phyloP scores from a whole-genome alignment of 2,113 vertebrate species.

The Lepus timidus region DNA sequence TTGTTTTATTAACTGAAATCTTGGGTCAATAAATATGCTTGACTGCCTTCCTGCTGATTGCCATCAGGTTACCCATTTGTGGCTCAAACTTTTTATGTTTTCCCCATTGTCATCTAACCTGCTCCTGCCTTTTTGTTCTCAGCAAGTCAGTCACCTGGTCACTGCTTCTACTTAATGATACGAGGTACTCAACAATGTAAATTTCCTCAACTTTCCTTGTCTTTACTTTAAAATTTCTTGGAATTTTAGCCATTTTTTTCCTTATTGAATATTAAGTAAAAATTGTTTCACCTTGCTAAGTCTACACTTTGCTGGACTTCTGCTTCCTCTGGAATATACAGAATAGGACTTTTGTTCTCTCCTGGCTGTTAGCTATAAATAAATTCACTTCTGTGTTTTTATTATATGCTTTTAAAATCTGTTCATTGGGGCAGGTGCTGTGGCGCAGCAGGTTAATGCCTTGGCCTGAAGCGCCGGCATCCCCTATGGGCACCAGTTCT shows the following conservation, averaged over 20 bases:
- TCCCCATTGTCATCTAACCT: neutral
- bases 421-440: no score
- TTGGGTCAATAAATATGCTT: neutral
- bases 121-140: neutral
- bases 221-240: slow-evolving; percentile 1
- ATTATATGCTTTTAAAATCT: neutral
- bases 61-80: neutral
- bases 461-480: no score
- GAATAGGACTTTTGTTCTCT: neutral
- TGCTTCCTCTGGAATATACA: slow-evolving; percentile 13
- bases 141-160: neutral
- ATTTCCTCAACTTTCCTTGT: slow-evolving; percentile 29
- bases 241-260: neutral
- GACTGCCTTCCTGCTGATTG: neutral
- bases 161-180: neutral
- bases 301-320: slow-evolving; percentile 11
- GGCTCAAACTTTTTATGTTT: neutral
- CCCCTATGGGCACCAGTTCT: no score
- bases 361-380: neutral
- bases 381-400: neutral
- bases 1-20: slow-evolving; percentile 27
- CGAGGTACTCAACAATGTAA: neutral
- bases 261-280: neutral
- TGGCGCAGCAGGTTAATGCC: no score
- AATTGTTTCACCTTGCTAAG: neutral